Percentiles rank a stretch among this genome's conserved stretches.
These are phyloP conservation scores for Atrichornis clamosus DNA, from an alignment of 2,113 vertebrate genomes.

Conservation along the genomic window DNA sequence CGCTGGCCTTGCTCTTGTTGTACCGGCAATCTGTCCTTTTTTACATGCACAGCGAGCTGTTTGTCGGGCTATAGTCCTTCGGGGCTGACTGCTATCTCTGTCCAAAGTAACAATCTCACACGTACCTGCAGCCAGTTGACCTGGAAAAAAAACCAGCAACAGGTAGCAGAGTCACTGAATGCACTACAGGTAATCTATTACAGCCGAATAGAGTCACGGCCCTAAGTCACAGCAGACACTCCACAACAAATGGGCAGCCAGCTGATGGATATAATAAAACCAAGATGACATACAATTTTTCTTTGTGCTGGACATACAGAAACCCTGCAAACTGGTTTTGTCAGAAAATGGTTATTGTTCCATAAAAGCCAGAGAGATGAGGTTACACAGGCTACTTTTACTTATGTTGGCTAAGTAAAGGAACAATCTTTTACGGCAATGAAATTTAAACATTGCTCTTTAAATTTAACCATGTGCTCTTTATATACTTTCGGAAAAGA, in stretches of 20 bases:
- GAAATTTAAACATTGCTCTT: background rate
- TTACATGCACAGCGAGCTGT: conserved; percentile 98
- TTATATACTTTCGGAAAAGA: background rate
- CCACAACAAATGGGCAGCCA: conserved; percentile 55
- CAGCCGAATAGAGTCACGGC: background rate
- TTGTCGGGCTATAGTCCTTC: conserved; percentile 97
- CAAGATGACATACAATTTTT: conserved; percentile 51
- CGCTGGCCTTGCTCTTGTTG: conserved; percentile 94
- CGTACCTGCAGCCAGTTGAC: conserved; percentile 97
- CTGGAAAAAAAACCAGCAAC: conserved; percentile 79
- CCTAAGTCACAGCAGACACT: conserved; percentile 45
- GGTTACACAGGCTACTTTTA: conserved; percentile 22
- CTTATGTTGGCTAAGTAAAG: background rate
- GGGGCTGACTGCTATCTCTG: conserved; percentile 96
- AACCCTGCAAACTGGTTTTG: conserved; percentile 30
- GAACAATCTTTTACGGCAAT: background rate
- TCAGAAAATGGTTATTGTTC: conserved; percentile 50
- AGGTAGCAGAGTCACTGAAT: conserved; percentile 66
- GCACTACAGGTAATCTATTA: conserved; percentile 56
- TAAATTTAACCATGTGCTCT: too few relatives aligned
- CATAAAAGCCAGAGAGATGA: conserved; percentile 6
- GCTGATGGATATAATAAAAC: conserved; percentile 56
- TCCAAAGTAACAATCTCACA: conserved; percentile 98
- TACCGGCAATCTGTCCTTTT: conserved; percentile 98
- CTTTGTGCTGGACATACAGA: conserved; percentile 42